Base-by-base conservation (phyloP, 2,113 vertebrate genomes). In the Turdus rufiventris region DNA sequence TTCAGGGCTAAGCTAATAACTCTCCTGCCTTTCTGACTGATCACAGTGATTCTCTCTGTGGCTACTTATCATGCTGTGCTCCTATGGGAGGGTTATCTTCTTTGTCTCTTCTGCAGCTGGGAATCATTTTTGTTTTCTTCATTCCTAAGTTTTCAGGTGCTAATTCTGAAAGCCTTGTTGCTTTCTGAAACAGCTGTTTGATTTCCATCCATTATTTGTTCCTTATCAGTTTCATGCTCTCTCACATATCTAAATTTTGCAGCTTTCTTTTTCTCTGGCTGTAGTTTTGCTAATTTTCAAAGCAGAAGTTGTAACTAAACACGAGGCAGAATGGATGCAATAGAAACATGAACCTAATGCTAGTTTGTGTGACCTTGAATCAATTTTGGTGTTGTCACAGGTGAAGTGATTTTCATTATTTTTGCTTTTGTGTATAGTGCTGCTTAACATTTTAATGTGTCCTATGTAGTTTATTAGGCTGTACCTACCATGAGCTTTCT, bases 1-100 rank as follows among this genome's bases (percentile, higher is more conserved):
- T 99, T 99, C 99, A 99, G 99, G 99, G 99, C 99, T 99, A 98
- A 99, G 98, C 98, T 99, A 99, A 99, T 99, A 99, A 99, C 98
- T 99, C 98, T 99, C 98, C 98, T 98, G 98, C 98, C 99, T 98
- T 98, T 98, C 98, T 98, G 98, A 99, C 98, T 98, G 99, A 99
- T 99, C 97, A 91, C 98, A 97, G 96, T 9, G 96, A 95, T 96
- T 97, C 91, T 98, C 76, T 31, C 87, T 8, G 74, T 82, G 91
- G 97, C 97, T 97, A 94, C 97, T 98, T 95, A 97, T 97, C 97
- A 98, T 95, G 93, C 86, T 86, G n/a, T 71, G 91, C 93, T 96
- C 98, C 97, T 96, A 36, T 82, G 97, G 97, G 97, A 97, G 94
- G 72, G 73, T 80, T 79, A 74, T 95, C 93, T 67, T 94, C 97